Conservation (phyloP, 2,888 invertebrate genomes). For the Lochmaea capreae region DNA sequence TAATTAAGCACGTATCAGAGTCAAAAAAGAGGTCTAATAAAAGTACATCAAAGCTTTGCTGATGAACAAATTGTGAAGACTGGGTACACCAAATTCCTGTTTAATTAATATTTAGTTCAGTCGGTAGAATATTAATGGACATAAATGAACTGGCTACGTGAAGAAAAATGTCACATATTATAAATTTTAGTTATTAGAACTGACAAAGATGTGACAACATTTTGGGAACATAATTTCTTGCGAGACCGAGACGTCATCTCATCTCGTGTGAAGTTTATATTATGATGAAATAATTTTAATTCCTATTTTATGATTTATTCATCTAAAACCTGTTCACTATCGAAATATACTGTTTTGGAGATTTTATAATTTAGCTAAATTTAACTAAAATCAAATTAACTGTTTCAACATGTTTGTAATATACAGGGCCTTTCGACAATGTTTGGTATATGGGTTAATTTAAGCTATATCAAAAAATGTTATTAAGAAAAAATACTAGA, state of each 20-base stretch:
- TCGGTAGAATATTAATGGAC: neutral
- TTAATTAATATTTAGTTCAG: neutral
- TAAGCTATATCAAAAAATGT: no score
- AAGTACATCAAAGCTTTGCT: slow-evolving; percentile 7
- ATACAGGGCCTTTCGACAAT: no score
- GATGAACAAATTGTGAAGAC: neutral
- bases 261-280: no score
- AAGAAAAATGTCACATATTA: neutral
- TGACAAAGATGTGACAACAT: neutral
- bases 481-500: no score
- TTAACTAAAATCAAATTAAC: neutral
- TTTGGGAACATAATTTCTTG: neutral
- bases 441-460: no score
- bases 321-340: neutral
- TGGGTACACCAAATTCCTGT: neutral
- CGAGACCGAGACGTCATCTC: no score
- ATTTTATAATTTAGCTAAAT: neutral
- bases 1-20: neutral
- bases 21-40: neutral
- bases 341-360: neutral
- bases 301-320: neutral
- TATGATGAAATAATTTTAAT: neutral
- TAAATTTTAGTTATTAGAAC: neutral
- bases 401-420: no score
- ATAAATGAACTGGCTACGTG: neutral